Percentiles rank a stretch among this genome's conserved stretches.
Conservation (phyloP, 2,113 vertebrate species). For the Nipponia nippon region DNA sequence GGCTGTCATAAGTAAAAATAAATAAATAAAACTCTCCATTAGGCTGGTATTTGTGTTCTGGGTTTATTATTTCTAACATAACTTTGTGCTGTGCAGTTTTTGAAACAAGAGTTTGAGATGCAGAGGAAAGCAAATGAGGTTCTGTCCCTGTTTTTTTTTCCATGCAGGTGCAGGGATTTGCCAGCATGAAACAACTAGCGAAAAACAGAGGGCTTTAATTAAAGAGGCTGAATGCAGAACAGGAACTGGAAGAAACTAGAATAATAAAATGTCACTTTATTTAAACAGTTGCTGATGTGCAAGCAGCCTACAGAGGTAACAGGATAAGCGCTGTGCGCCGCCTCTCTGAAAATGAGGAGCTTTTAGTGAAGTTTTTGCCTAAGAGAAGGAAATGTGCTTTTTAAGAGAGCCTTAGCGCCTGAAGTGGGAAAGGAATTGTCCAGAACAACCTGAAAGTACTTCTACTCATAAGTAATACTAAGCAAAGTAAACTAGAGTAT, state of each 20-base stretch:
- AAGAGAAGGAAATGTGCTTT: not conserved
- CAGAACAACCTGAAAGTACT: not conserved
- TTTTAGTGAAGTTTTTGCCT: not conserved
- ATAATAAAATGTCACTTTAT: not conserved
- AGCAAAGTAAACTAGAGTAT: not conserved
- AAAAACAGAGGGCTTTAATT: not conserved
- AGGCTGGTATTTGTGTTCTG: not conserved
- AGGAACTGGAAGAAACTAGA: not conserved
- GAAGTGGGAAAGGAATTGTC: not conserved
- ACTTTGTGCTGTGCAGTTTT: not conserved
- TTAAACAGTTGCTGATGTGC: not conserved
- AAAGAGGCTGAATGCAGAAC: not conserved
- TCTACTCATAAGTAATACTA: not conserved
- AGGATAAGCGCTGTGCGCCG: not conserved
- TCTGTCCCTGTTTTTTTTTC: not conserved
- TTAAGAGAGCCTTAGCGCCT: not conserved
- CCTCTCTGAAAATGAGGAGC: not conserved
- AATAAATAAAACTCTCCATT: not conserved
- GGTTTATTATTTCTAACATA: not conserved
- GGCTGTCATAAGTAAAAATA: not conserved
- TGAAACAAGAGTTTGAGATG: not conserved
- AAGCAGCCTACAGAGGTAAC: not conserved
- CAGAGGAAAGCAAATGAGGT: not conserved
- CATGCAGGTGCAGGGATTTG: not conserved
- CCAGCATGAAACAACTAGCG: not conserved